These are phyloP conservation scores for Ovis canadensis DNA, from an alignment of 2,113 vertebrate genomes.

Conservation along the genomic window DNA sequence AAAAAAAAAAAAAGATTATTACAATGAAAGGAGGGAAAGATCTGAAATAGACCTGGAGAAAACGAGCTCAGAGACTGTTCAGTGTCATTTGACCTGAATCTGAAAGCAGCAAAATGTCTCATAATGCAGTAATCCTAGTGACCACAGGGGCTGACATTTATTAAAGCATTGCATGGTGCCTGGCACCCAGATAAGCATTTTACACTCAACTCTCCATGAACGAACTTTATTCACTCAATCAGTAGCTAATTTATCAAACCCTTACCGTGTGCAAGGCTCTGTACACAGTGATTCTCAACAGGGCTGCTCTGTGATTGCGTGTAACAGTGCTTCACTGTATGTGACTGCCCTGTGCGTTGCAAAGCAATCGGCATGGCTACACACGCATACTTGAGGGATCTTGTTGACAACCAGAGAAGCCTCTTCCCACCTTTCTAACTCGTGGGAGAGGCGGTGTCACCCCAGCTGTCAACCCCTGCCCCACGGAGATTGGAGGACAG, in stretches of 20 bases:
- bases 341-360: accelerated
- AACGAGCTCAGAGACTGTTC: neutral
- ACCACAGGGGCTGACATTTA: neutral
- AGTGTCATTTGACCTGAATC: neutral
- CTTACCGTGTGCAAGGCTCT: neutral
- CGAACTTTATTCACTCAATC: neutral
- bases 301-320: neutral
- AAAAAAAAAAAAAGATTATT: neutral
- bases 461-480: neutral
- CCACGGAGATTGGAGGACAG: neutral
- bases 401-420: neutral
- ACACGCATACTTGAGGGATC: neutral
- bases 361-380: accelerated
- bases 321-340: accelerated
- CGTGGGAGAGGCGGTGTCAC: accelerated
- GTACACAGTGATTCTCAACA: neutral
- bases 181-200: neutral
- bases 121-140: accelerated
- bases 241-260: neutral
- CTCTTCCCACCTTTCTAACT: neutral
- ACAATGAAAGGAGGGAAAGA: neutral
- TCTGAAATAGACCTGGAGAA: neutral
- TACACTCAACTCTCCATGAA: neutral
- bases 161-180: neutral
- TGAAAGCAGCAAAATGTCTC: neutral